Conservation (phyloP, 1,140 invertebrate genomes). For the Anastrepha ludens region DNA sequence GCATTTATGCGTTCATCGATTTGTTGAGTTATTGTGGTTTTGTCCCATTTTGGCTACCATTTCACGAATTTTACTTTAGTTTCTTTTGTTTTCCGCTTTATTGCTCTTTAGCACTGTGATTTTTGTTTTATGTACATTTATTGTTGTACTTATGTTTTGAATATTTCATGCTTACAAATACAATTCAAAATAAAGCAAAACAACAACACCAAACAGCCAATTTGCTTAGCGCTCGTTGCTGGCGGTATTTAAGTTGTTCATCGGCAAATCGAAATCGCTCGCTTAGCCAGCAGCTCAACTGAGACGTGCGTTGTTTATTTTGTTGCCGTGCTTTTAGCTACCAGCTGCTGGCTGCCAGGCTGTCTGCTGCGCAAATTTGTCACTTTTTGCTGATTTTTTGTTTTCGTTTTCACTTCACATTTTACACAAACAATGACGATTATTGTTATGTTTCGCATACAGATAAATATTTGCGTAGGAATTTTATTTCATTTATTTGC, state of each 20-base stretch:
- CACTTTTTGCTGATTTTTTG: neutral
- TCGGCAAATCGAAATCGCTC: neutral
- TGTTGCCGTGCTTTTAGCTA: neutral
- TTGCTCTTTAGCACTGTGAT: neutral
- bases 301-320: neutral
- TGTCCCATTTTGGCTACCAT: neutral
- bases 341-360: neutral
- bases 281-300: neutral
- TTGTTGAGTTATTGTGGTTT: neutral
- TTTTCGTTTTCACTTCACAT: neutral
- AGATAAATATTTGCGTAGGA: neutral
- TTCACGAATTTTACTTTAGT: neutral
- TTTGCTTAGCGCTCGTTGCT: no score
- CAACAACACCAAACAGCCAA: neutral
- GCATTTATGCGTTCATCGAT: neutral
- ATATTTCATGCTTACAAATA: neutral
- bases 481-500: neutral
- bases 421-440: neutral
- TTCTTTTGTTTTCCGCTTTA: no score
- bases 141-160: neutral
- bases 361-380: neutral
- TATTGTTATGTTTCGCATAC: neutral
- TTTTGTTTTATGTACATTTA: neutral
- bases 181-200: neutral
- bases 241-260: constrained; percentile 38